Evolutionary conservation across 2,797 vertebrate genomes (phyloP).

Genomic region (Miichthys miiuy): DNA sequence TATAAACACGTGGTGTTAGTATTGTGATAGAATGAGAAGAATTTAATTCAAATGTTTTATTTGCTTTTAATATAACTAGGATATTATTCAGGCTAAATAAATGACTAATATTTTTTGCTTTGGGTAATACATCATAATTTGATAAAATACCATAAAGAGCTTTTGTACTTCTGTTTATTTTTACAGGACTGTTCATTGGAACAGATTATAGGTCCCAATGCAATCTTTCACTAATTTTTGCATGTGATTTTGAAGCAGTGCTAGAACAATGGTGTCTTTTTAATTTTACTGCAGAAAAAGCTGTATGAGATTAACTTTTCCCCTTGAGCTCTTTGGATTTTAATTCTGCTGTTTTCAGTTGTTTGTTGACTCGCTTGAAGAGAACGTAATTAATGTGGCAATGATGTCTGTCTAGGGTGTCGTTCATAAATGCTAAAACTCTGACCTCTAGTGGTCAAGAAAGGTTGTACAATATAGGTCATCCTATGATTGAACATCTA

Average conservation of each 20-base stretch:
- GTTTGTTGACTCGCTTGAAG: background rate
- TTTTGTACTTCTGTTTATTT: background rate
- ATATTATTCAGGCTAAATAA: background rate
- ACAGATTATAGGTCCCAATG: background rate
- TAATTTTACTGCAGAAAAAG: background rate
- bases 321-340: background rate
- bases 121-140: background rate
- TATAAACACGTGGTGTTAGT: background rate
- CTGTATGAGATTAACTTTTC: conserved; percentile 1
- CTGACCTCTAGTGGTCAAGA: conserved; percentile 74
- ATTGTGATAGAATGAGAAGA: background rate
- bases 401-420: background rate
- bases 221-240: background rate
- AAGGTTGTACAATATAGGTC: background rate
- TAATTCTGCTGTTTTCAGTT: background rate
- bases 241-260: background rate
- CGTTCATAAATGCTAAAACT: conserved; percentile 50
- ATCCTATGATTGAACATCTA: background rate
- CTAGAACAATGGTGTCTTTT: conserved; percentile 15
- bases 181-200: background rate
- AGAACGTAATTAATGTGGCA: background rate
- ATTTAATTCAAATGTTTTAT: background rate
- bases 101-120: background rate
- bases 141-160: background rate
- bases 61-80: background rate